Conservation (phyloP, 2,888 invertebrate genomes). For the Caenorhabditis sp. region DNA sequence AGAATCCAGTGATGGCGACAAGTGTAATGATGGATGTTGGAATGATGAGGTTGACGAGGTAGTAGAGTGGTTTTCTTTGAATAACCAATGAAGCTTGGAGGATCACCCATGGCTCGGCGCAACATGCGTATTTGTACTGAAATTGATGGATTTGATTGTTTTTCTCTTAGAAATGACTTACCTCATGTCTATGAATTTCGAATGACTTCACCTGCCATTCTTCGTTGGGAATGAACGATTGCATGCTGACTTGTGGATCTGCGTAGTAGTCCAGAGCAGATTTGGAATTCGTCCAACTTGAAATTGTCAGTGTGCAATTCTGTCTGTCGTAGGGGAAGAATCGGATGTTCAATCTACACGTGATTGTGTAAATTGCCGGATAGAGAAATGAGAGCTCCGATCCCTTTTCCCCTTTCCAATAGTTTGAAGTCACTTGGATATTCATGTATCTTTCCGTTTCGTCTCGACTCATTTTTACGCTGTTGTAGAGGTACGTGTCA, state of each 20-base stretch:
- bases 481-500: conserved; percentile 82
- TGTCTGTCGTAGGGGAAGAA: conserved; percentile 83
- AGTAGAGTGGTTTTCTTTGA: conserved; percentile 81
- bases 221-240: conserved; percentile 81
- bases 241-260: conserved; percentile 73
- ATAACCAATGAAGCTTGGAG: conserved; percentile 78
- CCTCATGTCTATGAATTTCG: conserved; percentile 81
- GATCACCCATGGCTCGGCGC: conserved; percentile 75
- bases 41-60: conserved; percentile 84
- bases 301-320: conserved; percentile 82
- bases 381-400: conserved; percentile 80
- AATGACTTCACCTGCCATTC: conserved; percentile 82
- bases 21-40: conserved; percentile 84
- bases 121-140: conserved; percentile 82
- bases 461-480: conserved; percentile 81
- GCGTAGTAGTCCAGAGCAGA: conserved; percentile 82
- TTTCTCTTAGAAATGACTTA: conserved; percentile 25
- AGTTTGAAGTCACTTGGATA: conserved; percentile 75
- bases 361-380: conserved; percentile 82
- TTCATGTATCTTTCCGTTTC: conserved; percentile 83
- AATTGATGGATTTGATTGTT: conserved; percentile 47
- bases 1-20: conserved; percentile 84
- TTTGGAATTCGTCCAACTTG: conserved; percentile 82
- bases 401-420: conserved; percentile 78
- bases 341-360: conserved; percentile 79